phyloP scores from a whole-genome alignment of 2,113 vertebrate species.

The Albula glossodonta region DNA sequence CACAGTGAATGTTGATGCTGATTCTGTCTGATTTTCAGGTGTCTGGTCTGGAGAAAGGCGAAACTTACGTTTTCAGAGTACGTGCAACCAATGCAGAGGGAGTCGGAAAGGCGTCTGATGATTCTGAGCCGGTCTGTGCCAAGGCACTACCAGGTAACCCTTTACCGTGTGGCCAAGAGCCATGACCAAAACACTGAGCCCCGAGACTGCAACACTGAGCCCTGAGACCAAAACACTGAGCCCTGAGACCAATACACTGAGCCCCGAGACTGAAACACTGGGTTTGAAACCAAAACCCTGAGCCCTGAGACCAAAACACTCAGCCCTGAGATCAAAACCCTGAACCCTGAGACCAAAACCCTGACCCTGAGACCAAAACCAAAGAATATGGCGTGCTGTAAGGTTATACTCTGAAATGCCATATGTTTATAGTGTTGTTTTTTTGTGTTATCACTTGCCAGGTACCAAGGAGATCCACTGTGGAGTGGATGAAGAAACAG shows the following conservation, averaged over 20 bases:
- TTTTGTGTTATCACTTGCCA: constrained; percentile 43
- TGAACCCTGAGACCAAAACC: too few species aligned
- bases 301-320: too few species aligned
- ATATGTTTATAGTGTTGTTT: background rate
- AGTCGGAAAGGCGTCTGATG: constrained; percentile 78
- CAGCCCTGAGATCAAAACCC: too few species aligned
- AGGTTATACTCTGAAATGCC: background rate
- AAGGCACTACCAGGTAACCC: constrained; percentile 80
- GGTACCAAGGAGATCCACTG: constrained; percentile 85
- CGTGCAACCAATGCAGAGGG: constrained; percentile 80
- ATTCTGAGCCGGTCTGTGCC: constrained; percentile 83
- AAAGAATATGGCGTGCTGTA: background rate
- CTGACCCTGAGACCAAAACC: background rate
- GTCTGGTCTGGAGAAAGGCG: constrained; percentile 76
- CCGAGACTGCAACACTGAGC: too few species aligned
- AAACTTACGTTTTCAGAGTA: constrained; percentile 87
- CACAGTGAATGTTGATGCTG: background rate
- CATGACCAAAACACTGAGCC: too few species aligned
- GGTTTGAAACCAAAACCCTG: too few species aligned
- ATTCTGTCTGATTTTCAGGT: constrained; percentile 67
- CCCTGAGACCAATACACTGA: too few species aligned
- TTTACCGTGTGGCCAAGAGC: too few species aligned
- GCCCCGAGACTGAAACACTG: too few species aligned
- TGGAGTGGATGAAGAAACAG: constrained; percentile 86
- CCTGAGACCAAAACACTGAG: too few species aligned